Base-by-base conservation (phyloP, 1,140 invertebrate genomes). In the Brachionus rotundiformis region DNA sequence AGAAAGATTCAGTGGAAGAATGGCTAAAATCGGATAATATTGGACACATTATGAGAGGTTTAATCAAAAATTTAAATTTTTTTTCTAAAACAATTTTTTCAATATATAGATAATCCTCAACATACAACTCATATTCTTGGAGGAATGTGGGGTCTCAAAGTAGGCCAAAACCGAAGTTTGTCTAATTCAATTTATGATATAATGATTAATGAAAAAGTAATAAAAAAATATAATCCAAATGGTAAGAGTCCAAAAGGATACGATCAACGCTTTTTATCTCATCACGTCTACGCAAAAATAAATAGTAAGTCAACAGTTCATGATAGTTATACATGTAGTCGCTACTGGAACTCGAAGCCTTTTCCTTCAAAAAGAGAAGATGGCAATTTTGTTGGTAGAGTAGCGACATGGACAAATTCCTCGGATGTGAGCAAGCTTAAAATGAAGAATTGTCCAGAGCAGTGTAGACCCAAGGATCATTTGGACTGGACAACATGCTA, bases 121-220 rank as follows among this genome's bases (percentile, higher is more conserved):
- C 75, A 79, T 79, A 11, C n/a, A 10, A 47, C 36, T 54, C 75
- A 44, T 10, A 79, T 79, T n/a, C 75, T 79, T 54, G 75, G 75
- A 33, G 41, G 41, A 79, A 79, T 79, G 39, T 79, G 75, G 75
- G 44, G 75, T 33, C 29, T 79, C 13, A 31, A 25, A 27, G 2
- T 31, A 8, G 13, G n/a, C 1, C 23, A 33, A 23, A 16, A 29
- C 13, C n/a, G 47, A 13, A 54, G 3, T 7, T 19, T 79, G 8
- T 11, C 25, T n/a, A 29, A 54, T 23, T 2, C 0, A 79, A 3
- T 79, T 31, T 49, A 19, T n/a, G 13, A 54, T 5, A 59, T 10
- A 61, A 49, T 31, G 10, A 47, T 79, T 13, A 19, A 77, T 49
- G n/a, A 29, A 49, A 77, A 4, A 8, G 0, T 77, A 8, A 39